Percentiles rank a stretch among this genome's conserved stretches.
phyloP scores from a whole-genome alignment of 2,797 vertebrate species.

The Graptemys geographica region DNA sequence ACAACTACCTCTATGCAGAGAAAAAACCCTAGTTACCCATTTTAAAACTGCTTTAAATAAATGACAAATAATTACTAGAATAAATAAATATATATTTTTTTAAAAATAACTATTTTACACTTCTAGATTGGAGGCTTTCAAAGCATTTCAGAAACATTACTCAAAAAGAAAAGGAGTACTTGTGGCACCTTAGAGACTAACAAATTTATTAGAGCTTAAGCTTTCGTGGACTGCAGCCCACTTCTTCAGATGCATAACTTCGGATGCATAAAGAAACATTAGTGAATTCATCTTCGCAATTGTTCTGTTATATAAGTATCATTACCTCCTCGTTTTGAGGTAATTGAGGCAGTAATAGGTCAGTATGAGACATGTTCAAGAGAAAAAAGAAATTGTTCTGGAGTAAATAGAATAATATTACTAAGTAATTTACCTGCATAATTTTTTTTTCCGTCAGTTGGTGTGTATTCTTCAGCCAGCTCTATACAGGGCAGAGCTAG shows the following conservation, averaged over 20 bases:
- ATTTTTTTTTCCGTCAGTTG: neutral
- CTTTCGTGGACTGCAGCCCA: too few species aligned
- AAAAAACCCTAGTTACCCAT: neutral
- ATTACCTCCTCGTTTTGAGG: neutral
- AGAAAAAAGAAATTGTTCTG: neutral
- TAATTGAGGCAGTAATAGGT: fast-evolving
- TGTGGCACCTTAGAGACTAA: too few species aligned
- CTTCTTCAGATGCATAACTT: too few species aligned
- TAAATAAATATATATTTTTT: neutral
- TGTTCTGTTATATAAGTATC: neutral
- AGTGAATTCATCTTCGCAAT: neutral
- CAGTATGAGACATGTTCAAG: neutral
- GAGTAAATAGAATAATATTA: neutral
- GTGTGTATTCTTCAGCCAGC: neutral
- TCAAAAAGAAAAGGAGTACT: too few species aligned
- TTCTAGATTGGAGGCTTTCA: conserved; percentile 3
- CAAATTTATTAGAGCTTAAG: too few species aligned
- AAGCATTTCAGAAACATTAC: neutral
- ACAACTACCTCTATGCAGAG: neutral
- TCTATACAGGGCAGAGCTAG: neutral
- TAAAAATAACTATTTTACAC: neutral
- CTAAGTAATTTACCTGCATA: neutral
- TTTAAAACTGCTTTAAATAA: neutral
- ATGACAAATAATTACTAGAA: neutral
- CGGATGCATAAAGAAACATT: neutral